Evolutionary conservation across 2,797 vertebrate species (phyloP).

Genomic region (Babyrousa celebensis): DNA sequence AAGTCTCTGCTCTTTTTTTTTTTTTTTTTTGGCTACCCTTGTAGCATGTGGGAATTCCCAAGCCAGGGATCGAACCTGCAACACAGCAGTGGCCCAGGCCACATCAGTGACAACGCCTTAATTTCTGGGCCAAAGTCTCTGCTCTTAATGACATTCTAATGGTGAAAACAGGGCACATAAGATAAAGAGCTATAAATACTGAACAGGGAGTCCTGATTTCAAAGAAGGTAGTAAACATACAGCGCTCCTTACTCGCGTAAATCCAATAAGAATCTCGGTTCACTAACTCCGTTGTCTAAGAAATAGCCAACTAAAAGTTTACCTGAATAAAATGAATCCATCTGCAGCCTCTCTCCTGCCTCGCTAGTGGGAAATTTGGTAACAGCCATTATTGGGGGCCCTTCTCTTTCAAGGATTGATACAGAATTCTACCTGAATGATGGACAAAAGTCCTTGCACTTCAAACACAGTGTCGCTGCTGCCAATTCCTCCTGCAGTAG

Average conservation of each 20-base stretch:
- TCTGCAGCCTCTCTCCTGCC: background rate
- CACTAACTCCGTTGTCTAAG: background rate
- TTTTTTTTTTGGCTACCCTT: too few relatives aligned
- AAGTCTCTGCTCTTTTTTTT: background rate
- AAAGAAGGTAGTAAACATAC: background rate
- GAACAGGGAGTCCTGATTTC: background rate
- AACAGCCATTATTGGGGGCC: background rate
- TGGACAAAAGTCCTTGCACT: background rate
- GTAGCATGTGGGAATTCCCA: too few relatives aligned
- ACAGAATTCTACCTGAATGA: background rate
- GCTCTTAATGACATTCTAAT: background rate
- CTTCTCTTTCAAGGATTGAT: background rate
- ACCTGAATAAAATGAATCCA: background rate
- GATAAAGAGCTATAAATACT: background rate
- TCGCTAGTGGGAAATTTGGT: background rate
- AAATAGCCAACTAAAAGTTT: background rate
- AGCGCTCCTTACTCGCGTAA: background rate
- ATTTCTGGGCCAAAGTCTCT: background rate
- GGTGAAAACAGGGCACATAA: background rate
- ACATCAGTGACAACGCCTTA: too few relatives aligned
- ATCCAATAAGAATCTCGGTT: constrained; percentile 21
- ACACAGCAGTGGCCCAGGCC: too few relatives aligned
- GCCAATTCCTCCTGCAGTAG: background rate
- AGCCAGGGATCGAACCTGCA: too few relatives aligned
- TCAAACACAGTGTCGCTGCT: background rate